phyloP scores from a whole-genome alignment of 2,888 invertebrate genomes.

The Eremobia ochroleuca region DNA sequence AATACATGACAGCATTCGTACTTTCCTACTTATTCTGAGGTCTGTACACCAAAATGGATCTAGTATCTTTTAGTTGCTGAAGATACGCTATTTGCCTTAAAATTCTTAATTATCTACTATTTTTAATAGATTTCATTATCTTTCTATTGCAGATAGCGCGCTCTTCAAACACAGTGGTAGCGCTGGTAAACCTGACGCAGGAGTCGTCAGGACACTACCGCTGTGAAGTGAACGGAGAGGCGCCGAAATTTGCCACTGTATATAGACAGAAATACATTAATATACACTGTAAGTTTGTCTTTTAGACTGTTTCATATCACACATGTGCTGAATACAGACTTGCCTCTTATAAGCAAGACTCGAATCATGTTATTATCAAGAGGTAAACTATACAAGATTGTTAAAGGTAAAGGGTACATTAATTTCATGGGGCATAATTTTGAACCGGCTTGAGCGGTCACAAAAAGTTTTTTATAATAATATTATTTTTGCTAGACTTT shows the following conservation, averaged over 20 bases:
- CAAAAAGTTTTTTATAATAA: neutral
- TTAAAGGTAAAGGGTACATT: neutral
- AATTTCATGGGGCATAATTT: neutral
- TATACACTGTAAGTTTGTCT: constrained; percentile 86
- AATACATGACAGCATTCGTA: neutral
- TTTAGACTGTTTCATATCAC: neutral
- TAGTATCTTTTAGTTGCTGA: neutral
- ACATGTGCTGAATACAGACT: neutral
- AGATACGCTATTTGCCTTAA: neutral
- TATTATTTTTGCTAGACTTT: neutral
- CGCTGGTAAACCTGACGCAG: constrained; percentile 85
- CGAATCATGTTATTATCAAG: neutral
- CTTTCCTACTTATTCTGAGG: neutral
- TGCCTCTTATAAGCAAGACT: neutral
- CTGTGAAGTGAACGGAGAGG: constrained; percentile 91
- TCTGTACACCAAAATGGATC: neutral
- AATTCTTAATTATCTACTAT: neutral
- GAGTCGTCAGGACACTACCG: constrained; percentile 89
- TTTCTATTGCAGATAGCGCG: constrained; percentile 88
- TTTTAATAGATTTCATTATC: neutral
- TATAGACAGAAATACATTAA: constrained; percentile 82
- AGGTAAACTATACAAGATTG: neutral
- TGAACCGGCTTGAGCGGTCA: neutral
- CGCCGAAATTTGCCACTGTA: constrained; percentile 87
- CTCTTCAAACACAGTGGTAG: constrained; percentile 91